phyloP scores from a whole-genome alignment of 2,888 invertebrate species.

The Sesamia inferens region DNA sequence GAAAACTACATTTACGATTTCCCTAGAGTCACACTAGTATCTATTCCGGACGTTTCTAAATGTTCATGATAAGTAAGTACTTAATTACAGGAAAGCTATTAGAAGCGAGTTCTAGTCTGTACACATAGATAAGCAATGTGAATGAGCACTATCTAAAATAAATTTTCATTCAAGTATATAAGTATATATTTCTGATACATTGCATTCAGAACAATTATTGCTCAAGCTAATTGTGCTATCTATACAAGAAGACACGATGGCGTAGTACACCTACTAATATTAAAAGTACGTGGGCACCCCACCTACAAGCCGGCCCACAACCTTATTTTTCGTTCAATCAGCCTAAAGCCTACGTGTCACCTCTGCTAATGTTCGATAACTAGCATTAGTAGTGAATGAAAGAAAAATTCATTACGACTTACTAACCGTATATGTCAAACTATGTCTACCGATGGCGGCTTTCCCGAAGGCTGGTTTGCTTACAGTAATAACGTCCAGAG shows the following conservation, averaged over 20 bases:
- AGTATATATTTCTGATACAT: conserved; percentile 1
- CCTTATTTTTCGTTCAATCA: conserved; percentile 80
- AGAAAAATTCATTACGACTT: conserved; percentile 77
- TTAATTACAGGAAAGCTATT: conserved; percentile 67
- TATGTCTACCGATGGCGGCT: conserved; percentile 77
- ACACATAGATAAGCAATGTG: conserved; percentile 62
- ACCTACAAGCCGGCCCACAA: conserved; percentile 86
- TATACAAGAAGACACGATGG: conserved; percentile 78
- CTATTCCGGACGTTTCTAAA: conserved; percentile 66
- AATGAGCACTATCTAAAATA: conserved; percentile 49
- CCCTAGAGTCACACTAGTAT: conserved; percentile 53
- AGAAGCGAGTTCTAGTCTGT: conserved; percentile 60
- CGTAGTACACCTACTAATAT: conserved; percentile 84
- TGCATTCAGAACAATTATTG: conserved; percentile 29
- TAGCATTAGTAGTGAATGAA: conserved; percentile 72
- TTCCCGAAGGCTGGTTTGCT: conserved; percentile 76
- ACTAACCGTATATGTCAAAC: conserved; percentile 84
- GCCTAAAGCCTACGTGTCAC: conserved; percentile 84
- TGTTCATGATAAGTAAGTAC: conserved; percentile 65
- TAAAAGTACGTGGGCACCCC: conserved; percentile 85
- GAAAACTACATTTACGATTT: conserved; percentile 50
- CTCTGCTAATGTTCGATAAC: conserved; percentile 70
- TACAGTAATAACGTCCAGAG: conserved; percentile 64
- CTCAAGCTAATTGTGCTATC: conserved; percentile 68
- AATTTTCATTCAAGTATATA: conserved; percentile 22